These are phyloP conservation scores for Microplitis demolitor DNA, from an alignment of 1,140 invertebrate genomes.

Conservation along the genomic window DNA sequence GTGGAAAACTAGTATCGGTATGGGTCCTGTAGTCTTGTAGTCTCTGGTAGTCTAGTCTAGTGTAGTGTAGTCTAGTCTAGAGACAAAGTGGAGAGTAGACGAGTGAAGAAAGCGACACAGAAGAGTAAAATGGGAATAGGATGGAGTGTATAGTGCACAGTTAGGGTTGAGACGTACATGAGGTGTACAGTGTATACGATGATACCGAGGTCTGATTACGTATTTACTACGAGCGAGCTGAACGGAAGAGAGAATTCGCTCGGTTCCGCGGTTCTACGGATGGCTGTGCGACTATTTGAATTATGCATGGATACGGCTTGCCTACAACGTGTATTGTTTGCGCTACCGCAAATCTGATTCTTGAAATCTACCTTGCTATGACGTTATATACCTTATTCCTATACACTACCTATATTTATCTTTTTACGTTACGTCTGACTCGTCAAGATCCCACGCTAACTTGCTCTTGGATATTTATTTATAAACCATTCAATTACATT, in stretches of 20 bases:
- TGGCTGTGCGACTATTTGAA: conserved; percentile 59
- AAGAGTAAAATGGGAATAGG: conserved; percentile 13
- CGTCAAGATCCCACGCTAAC: background rate
- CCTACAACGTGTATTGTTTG: conserved; percentile 62
- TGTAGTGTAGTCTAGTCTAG: conserved; percentile 20
- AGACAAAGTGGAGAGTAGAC: conserved; percentile 13
- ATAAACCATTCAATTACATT: too few relatives aligned
- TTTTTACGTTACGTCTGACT: background rate
- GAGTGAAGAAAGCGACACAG: conserved; percentile 6
- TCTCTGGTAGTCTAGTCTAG: conserved; percentile 14
- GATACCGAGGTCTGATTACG: conserved; percentile 60
- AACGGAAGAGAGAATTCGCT: conserved; percentile 59
- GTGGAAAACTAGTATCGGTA: conserved; percentile 47
- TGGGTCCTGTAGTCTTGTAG: conserved; percentile 13
- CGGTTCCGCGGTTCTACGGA: conserved; percentile 47
- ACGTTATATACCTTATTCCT: conserved; percentile 10
- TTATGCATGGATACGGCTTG: conserved; percentile 62
- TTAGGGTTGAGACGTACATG: background rate
- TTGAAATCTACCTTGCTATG: conserved; percentile 46
- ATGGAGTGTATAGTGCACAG: conserved; percentile 3
- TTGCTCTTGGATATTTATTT: too few relatives aligned
- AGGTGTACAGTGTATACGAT: conserved; percentile 27
- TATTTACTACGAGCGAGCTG: conserved; percentile 58
- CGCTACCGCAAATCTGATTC: conserved; percentile 55
- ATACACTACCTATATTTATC: background rate